Evolutionary conservation across 2,797 vertebrate genomes (phyloP).

Genomic region (Intellagama lesueurii): DNA sequence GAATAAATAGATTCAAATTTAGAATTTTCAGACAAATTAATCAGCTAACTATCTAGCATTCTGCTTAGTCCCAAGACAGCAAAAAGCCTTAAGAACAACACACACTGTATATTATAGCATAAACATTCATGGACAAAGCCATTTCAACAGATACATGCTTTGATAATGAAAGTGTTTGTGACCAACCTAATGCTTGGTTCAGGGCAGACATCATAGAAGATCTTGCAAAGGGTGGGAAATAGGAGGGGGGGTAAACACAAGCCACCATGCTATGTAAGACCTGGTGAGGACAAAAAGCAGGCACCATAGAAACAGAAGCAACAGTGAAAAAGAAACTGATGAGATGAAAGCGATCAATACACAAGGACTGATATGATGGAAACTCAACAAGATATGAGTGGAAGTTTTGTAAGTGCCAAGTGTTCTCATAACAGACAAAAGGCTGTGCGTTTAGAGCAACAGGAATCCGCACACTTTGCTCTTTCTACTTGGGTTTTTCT

Average conservation of each 20-base stretch:
- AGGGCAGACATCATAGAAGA: not conserved
- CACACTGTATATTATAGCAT: not conserved
- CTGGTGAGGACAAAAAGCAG: slow-evolving; percentile 23
- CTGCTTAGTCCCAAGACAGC: not conserved
- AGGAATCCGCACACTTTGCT: not conserved
- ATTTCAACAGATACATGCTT: not conserved
- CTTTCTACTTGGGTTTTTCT: not conserved
- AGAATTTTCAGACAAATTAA: not conserved
- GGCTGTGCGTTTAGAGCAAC: not conserved
- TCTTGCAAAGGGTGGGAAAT: not conserved
- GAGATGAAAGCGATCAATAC: not conserved
- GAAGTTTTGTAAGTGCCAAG: slow-evolving; percentile 6
- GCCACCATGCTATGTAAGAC: slow-evolving; percentile 30
- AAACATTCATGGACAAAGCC: not conserved
- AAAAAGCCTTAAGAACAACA: not conserved
- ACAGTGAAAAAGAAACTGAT: not conserved
- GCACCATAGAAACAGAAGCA: slow-evolving; percentile 19
- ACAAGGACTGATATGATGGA: slow-evolving; percentile 15
- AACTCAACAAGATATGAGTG: slow-evolving; percentile 21
- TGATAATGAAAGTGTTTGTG: not conserved
- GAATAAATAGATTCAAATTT: not conserved
- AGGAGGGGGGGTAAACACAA: not conserved
- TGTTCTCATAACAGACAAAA: slow-evolving; percentile 14
- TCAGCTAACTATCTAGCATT: not conserved
- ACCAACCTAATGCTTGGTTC: not conserved